Evolutionary conservation across 2,113 vertebrate species (phyloP), one percentile per base, ranked within the genome.

Genomic region (Gallinago media): DNA sequence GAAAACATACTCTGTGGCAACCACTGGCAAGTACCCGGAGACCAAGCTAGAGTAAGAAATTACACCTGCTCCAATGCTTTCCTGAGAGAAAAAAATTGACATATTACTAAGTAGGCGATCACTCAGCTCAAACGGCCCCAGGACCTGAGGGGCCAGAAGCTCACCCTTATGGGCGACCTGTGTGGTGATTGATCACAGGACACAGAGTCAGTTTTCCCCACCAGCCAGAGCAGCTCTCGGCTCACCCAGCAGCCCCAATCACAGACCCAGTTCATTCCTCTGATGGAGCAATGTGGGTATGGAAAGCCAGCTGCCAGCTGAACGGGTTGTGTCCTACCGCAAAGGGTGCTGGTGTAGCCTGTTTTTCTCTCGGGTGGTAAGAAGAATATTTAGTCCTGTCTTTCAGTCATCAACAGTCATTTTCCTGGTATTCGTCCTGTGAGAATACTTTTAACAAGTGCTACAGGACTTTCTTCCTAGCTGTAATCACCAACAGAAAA

Each of bases 241-340:
- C 3, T 36, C n/a, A 27, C 1, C 0, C 2, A 49, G 36, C 18
- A 78, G 70, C 75, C 23, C 8, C 0, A 29, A 11, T 11, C 8
- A 1, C 58, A 86, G 40, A 38, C 36, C 18, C 32, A 31, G 29
- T 7, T 25, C 4, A 1, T 9, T 61, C 31, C 38, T 38, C 61
- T 26, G 29, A 59, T 0, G 3, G 40, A 59, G 58, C 62, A 79
- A 16, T 0, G 7, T 0, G 0, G 19, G 20, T 5, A 3, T 1
- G 6, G 38, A 38, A 52, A 72, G 70, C 0, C 0, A 0, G 27
- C 44, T 46, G 49, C 36, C n/a, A 55, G 44, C 34, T 36, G 17
- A 54, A 55, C 0, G 1, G 42, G 44, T 36, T 85, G 31, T 55
- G 46, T 54, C 50, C 81, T 42, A 29, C 11, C 63, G 34, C 38